A percentile compares a stretch with the other conserved stretches of the same genome.
phyloP scores from a whole-genome alignment of 2,797 vertebrate genomes.

The Rousettus madagascariensis region DNA sequence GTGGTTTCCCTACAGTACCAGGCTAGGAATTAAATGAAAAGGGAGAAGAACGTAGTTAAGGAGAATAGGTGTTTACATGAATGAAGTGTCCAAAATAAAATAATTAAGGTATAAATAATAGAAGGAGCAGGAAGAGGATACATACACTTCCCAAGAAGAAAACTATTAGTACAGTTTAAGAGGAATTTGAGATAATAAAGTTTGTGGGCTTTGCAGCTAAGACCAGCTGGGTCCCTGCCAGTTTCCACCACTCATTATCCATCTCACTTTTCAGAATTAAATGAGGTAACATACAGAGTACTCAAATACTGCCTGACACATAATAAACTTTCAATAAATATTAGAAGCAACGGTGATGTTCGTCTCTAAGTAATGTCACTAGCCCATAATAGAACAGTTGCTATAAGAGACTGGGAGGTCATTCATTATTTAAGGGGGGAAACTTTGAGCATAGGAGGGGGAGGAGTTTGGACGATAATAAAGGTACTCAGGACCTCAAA shows the following conservation, averaged over 20 bases:
- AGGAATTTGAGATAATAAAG: neutral
- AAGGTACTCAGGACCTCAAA: neutral
- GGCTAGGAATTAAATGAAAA: neutral
- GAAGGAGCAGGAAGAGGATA: neutral
- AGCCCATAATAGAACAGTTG: neutral
- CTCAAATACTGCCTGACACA: neutral
- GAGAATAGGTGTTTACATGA: neutral
- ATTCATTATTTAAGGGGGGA: neutral
- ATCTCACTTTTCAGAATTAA: constrained; percentile 4
- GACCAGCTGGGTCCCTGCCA: neutral
- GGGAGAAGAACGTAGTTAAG: neutral
- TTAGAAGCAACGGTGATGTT: neutral
- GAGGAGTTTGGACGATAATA: neutral
- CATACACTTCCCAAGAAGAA: neutral
- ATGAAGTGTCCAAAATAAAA: constrained; percentile 26
- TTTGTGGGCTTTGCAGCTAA: neutral
- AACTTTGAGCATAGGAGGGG: neutral
- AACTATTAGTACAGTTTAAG: neutral
- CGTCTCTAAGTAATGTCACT: neutral
- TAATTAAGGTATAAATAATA: neutral
- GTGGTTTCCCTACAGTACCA: neutral
- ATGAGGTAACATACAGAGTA: neutral
- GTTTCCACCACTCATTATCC: neutral
- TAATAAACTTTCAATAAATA: neutral
- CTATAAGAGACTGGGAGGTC: neutral